These are phyloP conservation scores for Apotomis betuletana DNA, from an alignment of 2,888 invertebrate species.

Conservation along the genomic window DNA sequence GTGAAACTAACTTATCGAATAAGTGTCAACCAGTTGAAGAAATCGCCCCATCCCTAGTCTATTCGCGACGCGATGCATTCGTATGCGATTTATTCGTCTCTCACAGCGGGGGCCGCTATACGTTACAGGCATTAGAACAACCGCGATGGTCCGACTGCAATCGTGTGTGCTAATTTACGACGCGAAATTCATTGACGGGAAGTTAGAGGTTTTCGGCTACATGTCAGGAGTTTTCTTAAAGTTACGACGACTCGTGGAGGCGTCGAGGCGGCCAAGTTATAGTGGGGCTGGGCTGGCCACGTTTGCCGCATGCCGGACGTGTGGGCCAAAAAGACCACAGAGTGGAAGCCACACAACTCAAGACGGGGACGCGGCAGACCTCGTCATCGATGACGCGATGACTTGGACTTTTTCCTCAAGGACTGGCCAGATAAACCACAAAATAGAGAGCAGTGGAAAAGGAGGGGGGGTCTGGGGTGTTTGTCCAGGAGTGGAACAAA, in stretches of 20 bases:
- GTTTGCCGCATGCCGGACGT: no score
- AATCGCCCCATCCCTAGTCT: constrained; percentile 10
- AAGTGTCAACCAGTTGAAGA: not conserved
- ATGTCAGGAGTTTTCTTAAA: constrained; percentile 11
- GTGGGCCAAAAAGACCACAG: no score
- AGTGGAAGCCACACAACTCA: no score
- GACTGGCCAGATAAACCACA: no score
- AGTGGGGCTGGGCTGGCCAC: no score
- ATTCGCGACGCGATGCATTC: constrained; percentile 48
- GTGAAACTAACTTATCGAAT: not conserved
- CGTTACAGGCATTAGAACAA: constrained; percentile 54
- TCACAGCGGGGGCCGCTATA: constrained; percentile 62
- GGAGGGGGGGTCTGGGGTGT: no score
- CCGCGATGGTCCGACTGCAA: constrained; percentile 49
- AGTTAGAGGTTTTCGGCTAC: constrained; percentile 7
- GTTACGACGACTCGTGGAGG: not conserved
- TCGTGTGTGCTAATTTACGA: constrained; percentile 45
- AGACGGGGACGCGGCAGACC: no score
- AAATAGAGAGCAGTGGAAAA: no score
- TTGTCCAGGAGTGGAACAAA: no score
- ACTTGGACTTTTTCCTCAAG: no score
- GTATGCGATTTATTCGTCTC: constrained; percentile 74
- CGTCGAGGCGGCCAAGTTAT: not conserved
- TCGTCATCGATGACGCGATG: no score
- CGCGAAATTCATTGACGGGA: constrained; percentile 27